These are phyloP conservation scores for Tolmerus cingulatus DNA, from an alignment of 2,888 invertebrate species.

Conservation along the genomic window DNA sequence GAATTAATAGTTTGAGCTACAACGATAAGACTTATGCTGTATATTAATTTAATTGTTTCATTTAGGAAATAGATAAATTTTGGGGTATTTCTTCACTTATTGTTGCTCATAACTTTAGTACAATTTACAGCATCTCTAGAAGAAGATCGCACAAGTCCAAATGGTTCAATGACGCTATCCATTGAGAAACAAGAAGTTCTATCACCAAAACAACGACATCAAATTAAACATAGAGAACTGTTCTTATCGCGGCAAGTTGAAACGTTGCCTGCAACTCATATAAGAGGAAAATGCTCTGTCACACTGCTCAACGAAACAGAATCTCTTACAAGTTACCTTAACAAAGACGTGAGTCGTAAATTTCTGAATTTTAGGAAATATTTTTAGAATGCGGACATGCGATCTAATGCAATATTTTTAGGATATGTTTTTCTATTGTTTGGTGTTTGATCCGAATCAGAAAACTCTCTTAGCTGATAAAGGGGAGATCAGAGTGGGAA, in stretches of 20 bases:
- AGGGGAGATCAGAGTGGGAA: conserved; percentile 92
- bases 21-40: no score
- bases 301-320: conserved; percentile 99
- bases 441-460: conserved; percentile 99
- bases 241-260: conserved; percentile 98
- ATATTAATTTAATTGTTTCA: background rate
- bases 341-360: conserved; percentile 82
- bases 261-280: conserved; percentile 97
- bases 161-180: conserved; percentile 50
- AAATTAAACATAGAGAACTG: conserved; percentile 96
- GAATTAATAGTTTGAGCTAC: no score
- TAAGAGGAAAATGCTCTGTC: conserved; percentile 98
- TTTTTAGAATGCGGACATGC: conserved; percentile 44
- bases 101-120: background rate
- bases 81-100: background rate
- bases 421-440: conserved; percentile 99
- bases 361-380: conserved; percentile 26
- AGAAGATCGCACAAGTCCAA: conserved; percentile 68
- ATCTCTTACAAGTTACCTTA: conserved; percentile 93
- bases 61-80: background rate
- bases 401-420: conserved; percentile 64
- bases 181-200: conserved; percentile 71
- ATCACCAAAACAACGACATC: conserved; percentile 88
- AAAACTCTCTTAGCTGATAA: conserved; percentile 98
- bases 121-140: conserved; percentile 70